phyloP scores from a whole-genome alignment of 2,888 invertebrate species.

The Kuschelorhynchus macadamiae region DNA sequence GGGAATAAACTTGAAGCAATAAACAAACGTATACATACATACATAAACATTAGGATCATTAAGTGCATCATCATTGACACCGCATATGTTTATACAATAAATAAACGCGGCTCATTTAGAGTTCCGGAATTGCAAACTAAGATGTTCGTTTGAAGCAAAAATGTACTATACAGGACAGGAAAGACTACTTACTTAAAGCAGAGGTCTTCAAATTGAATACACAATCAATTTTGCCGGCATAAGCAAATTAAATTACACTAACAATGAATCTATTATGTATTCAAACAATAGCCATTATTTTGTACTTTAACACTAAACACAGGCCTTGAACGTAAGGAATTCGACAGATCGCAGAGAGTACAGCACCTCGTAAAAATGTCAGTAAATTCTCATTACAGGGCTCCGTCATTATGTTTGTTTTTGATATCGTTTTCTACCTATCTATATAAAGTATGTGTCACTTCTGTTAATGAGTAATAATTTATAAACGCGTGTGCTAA shows the following conservation, averaged over 20 bases:
- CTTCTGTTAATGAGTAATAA: slow-evolving; percentile 19
- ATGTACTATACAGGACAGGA: too few relatives aligned
- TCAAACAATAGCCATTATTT: slow-evolving; percentile 18
- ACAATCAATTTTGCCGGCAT: slow-evolving; percentile 4
- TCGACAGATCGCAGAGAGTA: slow-evolving; percentile 15
- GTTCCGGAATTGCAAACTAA: too few relatives aligned
- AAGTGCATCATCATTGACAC: too few relatives aligned
- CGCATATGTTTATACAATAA: too few relatives aligned
- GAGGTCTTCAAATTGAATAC: slow-evolving; percentile 2
- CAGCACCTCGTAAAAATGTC: slow-evolving; percentile 7
- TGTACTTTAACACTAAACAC: slow-evolving; percentile 13
- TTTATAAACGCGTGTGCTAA: slow-evolving; percentile 9
- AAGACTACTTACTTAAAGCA: too few relatives aligned
- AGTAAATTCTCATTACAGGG: slow-evolving; percentile 12
- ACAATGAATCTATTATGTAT: slow-evolving; percentile 9
- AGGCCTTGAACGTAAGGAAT: neutral
- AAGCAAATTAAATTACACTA: slow-evolving; percentile 11
- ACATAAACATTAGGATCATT: too few relatives aligned
- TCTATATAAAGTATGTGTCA: slow-evolving; percentile 21
- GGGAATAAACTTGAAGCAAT: too few relatives aligned
- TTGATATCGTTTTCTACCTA: slow-evolving; percentile 21
- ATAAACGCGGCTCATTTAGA: too few relatives aligned
- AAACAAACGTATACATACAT: too few relatives aligned
- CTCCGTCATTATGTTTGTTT: slow-evolving; percentile 10
- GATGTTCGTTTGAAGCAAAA: too few relatives aligned